These are phyloP conservation scores for Patella pellucida DNA, from an alignment of 2,888 invertebrate species.

Conservation along the genomic window DNA sequence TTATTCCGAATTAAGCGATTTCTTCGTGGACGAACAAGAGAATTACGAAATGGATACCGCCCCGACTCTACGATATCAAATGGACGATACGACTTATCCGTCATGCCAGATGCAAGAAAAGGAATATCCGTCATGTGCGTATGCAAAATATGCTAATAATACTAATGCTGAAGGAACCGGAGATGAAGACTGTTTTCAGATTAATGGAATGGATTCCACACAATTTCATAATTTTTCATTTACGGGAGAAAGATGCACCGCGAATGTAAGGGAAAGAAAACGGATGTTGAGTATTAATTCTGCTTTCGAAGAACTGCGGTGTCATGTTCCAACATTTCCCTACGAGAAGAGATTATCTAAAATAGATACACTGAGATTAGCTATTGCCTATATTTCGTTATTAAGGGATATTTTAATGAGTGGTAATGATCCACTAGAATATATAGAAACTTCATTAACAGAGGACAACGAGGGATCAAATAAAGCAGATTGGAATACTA, in stretches of 20 bases:
- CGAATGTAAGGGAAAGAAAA: slow-evolving; percentile 96
- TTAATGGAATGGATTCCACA: neutral
- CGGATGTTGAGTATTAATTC: slow-evolving; percentile 94
- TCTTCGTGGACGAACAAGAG: neutral
- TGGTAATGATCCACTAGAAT: slow-evolving; percentile 91
- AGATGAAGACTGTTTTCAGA: neutral
- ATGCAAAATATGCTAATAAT: neutral
- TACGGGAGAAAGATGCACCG: slow-evolving; percentile 80
- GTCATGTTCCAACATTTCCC: slow-evolving; percentile 98
- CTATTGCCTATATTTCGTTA: slow-evolving; percentile 96
- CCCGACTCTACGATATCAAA: neutral
- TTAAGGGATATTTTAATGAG: slow-evolving; percentile 79
- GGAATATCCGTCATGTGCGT: neutral
- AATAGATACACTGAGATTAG: slow-evolving; percentile 96
- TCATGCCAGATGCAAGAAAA: slow-evolving; percentile 1
- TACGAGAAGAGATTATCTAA: slow-evolving; percentile 98
- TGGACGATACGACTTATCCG: neutral
- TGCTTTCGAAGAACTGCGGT: slow-evolving; percentile 97
- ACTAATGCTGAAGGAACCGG: neutral
- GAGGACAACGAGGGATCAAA: neutral
- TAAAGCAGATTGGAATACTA: slow-evolving; percentile 90
- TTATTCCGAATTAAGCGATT: neutral
- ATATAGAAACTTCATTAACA: slow-evolving; percentile 76
- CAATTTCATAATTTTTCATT: neutral
- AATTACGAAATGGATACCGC: neutral